Conservation (phyloP, 2,797 vertebrate species). For the Diplodus puntazzo region DNA sequence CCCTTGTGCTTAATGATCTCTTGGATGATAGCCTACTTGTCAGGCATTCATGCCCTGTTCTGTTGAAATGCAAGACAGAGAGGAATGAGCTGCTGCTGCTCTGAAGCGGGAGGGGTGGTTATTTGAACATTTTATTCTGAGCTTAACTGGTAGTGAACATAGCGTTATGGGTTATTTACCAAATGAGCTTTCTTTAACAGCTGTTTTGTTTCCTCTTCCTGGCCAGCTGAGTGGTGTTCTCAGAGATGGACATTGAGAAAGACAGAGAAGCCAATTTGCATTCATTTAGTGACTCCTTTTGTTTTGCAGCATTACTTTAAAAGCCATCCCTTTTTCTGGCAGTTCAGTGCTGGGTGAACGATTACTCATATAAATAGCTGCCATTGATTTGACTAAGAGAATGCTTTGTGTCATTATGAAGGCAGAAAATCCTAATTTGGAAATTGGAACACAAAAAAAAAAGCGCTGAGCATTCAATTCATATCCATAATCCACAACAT, state of each 20-base stretch:
- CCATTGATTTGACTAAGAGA: slow-evolving; percentile 88
- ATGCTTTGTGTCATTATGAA: slow-evolving; percentile 86
- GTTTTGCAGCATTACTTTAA: slow-evolving; percentile 84
- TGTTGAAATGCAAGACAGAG: slow-evolving; percentile 80
- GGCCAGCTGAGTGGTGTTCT: slow-evolving; percentile 52
- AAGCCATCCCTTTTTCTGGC: slow-evolving; percentile 80
- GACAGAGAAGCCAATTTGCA: slow-evolving; percentile 77
- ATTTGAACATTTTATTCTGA: slow-evolving; percentile 74
- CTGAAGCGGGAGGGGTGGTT: slow-evolving; percentile 42
- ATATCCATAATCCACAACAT: slow-evolving; percentile 86
- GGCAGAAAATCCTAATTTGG: slow-evolving; percentile 90
- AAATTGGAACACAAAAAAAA: slow-evolving; percentile 86
- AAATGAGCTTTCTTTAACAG: slow-evolving; percentile 69
- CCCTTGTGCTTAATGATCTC: slow-evolving; percentile 90
- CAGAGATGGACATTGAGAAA: slow-evolving; percentile 72
- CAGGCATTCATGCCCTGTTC: slow-evolving; percentile 84
- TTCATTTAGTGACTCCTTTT: slow-evolving; percentile 77
- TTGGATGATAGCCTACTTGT: slow-evolving; percentile 90
- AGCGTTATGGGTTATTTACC: slow-evolving; percentile 70
- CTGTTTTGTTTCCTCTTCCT: slow-evolving; percentile 51
- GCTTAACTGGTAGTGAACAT: slow-evolving; percentile 68
- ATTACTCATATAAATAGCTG: slow-evolving; percentile 90
- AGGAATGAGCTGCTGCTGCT: slow-evolving; percentile 63
- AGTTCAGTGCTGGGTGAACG: slow-evolving; percentile 81
- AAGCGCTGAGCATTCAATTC: slow-evolving; percentile 83